phyloP scores from a whole-genome alignment of 2,888 invertebrate species.

The Fragum sueziense region DNA sequence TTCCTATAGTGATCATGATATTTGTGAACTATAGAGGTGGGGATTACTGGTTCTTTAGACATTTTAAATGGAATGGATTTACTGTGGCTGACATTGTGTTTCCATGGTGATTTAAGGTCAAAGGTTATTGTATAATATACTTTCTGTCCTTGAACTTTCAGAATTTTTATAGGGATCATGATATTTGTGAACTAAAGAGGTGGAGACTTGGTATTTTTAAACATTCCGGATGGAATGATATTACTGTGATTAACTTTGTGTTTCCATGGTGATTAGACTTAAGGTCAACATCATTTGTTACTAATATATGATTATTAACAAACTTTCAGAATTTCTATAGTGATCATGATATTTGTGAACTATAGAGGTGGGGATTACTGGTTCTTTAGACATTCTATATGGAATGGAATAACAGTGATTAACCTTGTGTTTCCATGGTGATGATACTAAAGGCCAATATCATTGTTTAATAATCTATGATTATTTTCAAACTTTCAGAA shows the following conservation, averaged over 20 bases:
- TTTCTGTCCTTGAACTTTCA: conserved; percentile 34
- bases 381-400: conserved; percentile 91
- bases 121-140: too few species aligned
- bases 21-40: conserved; percentile 96
- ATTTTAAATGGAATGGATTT: conserved; percentile 96
- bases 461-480: too few species aligned
- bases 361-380: conserved; percentile 94
- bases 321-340: conserved; percentile 70
- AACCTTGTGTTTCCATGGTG: conserved; percentile 97
- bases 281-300: not conserved
- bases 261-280: conserved; percentile 92
- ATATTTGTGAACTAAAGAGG: conserved; percentile 95
- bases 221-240: conserved; percentile 96
- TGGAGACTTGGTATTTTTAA: conserved; percentile 90
- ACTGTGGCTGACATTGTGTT: conserved; percentile 96
- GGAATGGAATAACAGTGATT: conserved; percentile 95
- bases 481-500: conserved; percentile 61
- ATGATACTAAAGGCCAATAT: too few species aligned
- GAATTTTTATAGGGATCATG: conserved; percentile 86
- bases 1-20: conserved; percentile 88
- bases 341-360: conserved; percentile 94
- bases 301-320: too few species aligned
- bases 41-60: conserved; percentile 89
- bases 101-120: conserved; percentile 86
- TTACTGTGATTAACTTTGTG: conserved; percentile 95